These are phyloP conservation scores for Sthenelais limicola DNA, from an alignment of 2,888 invertebrate species.

Conservation along the genomic window DNA sequence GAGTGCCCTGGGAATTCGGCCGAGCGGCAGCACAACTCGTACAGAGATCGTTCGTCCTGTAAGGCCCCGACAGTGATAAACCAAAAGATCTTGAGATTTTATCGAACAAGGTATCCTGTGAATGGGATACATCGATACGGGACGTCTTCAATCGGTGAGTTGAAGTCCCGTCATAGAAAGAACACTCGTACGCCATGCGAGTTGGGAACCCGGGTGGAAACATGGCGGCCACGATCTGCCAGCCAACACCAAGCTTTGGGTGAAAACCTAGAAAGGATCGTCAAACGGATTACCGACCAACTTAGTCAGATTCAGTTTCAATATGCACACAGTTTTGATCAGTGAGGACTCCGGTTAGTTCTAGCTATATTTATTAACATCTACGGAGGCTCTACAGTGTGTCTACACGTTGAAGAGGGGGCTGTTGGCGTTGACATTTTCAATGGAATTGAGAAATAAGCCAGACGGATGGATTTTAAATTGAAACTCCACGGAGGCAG, in stretches of 20 bases:
- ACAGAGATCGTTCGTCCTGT: too few relatives aligned
- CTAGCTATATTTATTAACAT: too few relatives aligned
- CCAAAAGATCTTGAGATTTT: too few relatives aligned
- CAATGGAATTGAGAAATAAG: conserved; percentile 27
- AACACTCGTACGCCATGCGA: not conserved
- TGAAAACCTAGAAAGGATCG: conserved; percentile 26
- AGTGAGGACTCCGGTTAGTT: too few relatives aligned
- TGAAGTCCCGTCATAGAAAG: not conserved
- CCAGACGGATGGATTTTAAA: conserved; percentile 32
- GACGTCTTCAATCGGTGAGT: too few relatives aligned
- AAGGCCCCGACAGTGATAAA: too few relatives aligned
- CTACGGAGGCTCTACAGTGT: too few relatives aligned
- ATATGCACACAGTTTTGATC: not conserved
- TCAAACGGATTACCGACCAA: conserved; percentile 15
- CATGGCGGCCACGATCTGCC: not conserved
- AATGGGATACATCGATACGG: too few relatives aligned
- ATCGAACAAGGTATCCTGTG: too few relatives aligned
- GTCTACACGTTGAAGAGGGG: too few relatives aligned
- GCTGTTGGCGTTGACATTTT: conserved; percentile 39
- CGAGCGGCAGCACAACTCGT: too few relatives aligned
- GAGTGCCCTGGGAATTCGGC: conserved; percentile 33
- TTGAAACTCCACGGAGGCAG: conserved; percentile 22
- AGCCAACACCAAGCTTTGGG: too few relatives aligned
- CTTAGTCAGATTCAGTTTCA: conserved; percentile 12
- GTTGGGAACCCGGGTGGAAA: not conserved